Evolutionary conservation across 2,113 vertebrate species (phyloP), one percentile per base, ranked within the genome.

Genomic region (Rhea americana): DNA sequence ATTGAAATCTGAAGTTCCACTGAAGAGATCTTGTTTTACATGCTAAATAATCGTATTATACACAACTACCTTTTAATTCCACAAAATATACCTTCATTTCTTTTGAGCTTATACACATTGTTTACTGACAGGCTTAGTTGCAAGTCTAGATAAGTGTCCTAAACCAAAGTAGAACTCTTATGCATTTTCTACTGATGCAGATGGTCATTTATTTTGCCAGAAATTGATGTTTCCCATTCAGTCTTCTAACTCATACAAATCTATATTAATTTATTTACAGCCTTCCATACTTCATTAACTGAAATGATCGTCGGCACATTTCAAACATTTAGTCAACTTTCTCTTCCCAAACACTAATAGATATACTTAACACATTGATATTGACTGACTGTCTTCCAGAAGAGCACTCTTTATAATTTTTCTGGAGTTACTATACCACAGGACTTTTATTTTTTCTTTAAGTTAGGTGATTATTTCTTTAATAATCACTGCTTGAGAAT

Each of bases 201-300:
- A 78, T 41, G 7, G 48, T 61, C 16, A 15, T 75, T 68, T 87
- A 35, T 15, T 87, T 76, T 62, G 71, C 7, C 11, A 73, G 62
- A 87, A 92, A 89, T 43, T 58, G 28, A 22, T 83, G 53, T 82
- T 94, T 82, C 56, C 86, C 39, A 56, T 92, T 88, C 65, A 65
- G 0, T 78, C 66, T 78, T 43, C 76, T 45, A 73, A 73, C 22
- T 45, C 72, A 11, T 82, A 41, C 32, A 79, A 78, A 89, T 84
- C 71, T 75, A 13, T 93, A 66, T 75, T 70, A 75, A 61, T 41
- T 95, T 93, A 85, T 82, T 92, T 95, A 73, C 71, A 82, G 3
- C 90, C 62, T 85, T 94, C 82, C 77, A 79, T 92, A 91, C 35
- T 93, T 94, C 70, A 91, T 95, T 94, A 95, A 62, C 78, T 92